A percentile compares a stretch with the other conserved stretches of the same genome.
Conservation (phyloP, 2,797 vertebrate genomes). For the Leptodactylus fallax region DNA sequence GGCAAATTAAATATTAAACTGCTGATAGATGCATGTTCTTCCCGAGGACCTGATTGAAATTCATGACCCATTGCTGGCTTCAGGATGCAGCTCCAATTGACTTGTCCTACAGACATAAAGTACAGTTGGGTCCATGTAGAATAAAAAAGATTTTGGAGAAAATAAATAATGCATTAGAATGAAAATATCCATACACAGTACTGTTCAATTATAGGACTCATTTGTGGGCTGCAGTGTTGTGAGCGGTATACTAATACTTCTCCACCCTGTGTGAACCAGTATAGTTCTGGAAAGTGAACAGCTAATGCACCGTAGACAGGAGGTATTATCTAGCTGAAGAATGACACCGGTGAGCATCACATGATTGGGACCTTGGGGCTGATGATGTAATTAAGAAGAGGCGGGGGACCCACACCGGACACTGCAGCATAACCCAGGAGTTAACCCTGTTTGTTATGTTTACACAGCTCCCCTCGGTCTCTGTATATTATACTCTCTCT, state of each 20-base stretch:
- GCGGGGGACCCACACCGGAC: too few species aligned
- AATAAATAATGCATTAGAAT: background rate
- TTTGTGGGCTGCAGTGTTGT: background rate
- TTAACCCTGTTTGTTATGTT: too few species aligned
- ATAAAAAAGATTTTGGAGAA: background rate
- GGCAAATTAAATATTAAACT: slow-evolving; percentile 61
- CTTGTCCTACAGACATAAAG: background rate
- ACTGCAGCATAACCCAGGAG: too few species aligned
- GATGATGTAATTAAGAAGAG: too few species aligned
- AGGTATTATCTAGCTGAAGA: too few species aligned
- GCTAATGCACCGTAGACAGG: too few species aligned
- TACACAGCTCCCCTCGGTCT: too few species aligned
- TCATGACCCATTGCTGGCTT: slow-evolving; percentile 21
- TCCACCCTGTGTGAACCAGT: too few species aligned
- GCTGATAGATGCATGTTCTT: slow-evolving; percentile 51
- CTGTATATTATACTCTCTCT: too few species aligned
- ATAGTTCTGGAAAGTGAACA: too few species aligned
- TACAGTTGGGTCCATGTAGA: background rate
- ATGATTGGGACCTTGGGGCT: too few species aligned
- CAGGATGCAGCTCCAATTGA: background rate
- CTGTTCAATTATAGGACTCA: background rate
- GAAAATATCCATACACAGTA: background rate
- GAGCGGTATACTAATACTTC: background rate
- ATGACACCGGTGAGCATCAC: too few species aligned
- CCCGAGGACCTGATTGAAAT: slow-evolving; percentile 44